Base-by-base conservation (phyloP, 2,888 invertebrate genomes). In the Mythimna albipuncta region DNA sequence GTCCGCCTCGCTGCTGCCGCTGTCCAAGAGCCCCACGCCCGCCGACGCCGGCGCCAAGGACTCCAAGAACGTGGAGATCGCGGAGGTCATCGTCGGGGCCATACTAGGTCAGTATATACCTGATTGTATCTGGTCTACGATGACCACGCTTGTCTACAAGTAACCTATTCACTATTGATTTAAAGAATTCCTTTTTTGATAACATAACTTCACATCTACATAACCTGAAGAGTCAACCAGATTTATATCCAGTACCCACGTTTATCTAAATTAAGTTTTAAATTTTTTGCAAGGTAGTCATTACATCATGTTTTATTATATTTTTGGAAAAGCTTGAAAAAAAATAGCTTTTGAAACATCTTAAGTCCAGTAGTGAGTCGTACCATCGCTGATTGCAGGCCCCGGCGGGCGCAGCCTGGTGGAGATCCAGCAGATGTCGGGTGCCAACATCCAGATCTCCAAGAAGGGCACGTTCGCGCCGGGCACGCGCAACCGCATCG, bases 391-490 rank as follows among this genome's bases (percentile, higher is more conserved):
- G 1, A 1, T 77, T 77, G 67, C 96, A 98, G 98, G 98, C 93
- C 99, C 99, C 87, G 99, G 99, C 93, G 99, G 99, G 85, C 98
- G 99, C 96, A 98, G 99, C 95, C 97, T 99, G 93, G 98, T 99
- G 91, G 99, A 99, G 97, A 99, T 99, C 96, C 99, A 99, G 97
- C 99, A 99, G 97, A 97, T 98, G 96, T 99, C 99, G 93, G 99
- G 99, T 95, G 99, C 99, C 95, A 99, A 98, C 97, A 99, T 99
- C 96, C 99, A 99, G 97, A 99, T 99, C 97, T 99, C 99, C 89
- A 99, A 99, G 97, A 99, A 99, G 97, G 99, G 99, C 94, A 98
- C 98, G 92, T 99, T 99, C 97, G 98, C 99, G 91, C 99, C 99
- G 86, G 99, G 99, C 96, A 99, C 99, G 87, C 98, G 99, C 95